Base-by-base conservation (phyloP, 1,140 invertebrate species). In the Steinernema feltiae region DNA sequence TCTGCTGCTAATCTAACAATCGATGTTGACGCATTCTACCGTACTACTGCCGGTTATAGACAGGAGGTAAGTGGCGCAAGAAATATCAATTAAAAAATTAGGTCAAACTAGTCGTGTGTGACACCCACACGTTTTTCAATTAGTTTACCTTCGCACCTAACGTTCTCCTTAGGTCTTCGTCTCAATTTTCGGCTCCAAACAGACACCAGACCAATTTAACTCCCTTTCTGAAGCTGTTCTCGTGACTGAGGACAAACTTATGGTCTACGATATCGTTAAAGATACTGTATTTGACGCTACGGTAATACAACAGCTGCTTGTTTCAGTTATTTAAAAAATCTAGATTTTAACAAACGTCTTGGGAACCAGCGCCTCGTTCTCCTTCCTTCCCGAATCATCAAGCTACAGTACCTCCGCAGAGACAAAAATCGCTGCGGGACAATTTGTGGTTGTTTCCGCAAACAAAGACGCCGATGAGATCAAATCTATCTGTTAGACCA, bases 141-240 rank as follows among this genome's bases (percentile, higher is more conserved):
- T n/a, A n/a, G n/a, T n/a, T n/a, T n/a, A n/a, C n/a, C n/a, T n/a
- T n/a, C n/a, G n/a, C n/a, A n/a, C n/a, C n/a, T n/a, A n/a, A n/a
- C n/a, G n/a, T n/a, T n/a, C n/a, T n/a, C n/a, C n/a, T n/a, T n/a
- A 63, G 53, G 53, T 63, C 24, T 63, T 63, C 53, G 53, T 63
- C 12, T 63, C 53, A 21, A 27, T 63, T 21, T 63, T 15, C 24
- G 53, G 53, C 12, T 3, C 53, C 24, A 7, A 7, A 12, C 7
- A 15, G 53, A n/a, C n/a, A n/a, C 53, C 53, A 17, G 53, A 63
- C 24, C 7, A 7, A 3, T 27, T 15, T 27, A 27, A 63, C 12
- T 63, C 53, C 3, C 3, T 63, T 17, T 15, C 53, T 27, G 7
- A 63, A 21, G 53, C 53, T 3, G 12, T 63, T 63, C 24, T 63